A percentile compares a stretch with the other conserved stretches of the same genome.
Evolutionary conservation across 2,797 vertebrate genomes (phyloP).

Genomic region (Trachurus trachurus): DNA sequence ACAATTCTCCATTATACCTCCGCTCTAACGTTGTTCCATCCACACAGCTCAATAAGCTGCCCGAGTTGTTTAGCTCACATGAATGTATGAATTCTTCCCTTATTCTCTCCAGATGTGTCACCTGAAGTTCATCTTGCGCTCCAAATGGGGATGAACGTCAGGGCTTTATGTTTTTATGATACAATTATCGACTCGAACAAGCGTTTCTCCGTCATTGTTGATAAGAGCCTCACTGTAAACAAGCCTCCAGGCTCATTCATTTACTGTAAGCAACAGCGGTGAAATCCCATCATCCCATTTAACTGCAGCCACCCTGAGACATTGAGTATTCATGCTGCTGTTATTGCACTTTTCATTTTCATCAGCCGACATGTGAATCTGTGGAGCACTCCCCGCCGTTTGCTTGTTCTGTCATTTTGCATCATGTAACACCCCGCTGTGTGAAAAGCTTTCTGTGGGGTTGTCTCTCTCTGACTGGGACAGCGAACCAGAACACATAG

Average conservation of each 20-base stretch:
- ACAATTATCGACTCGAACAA: constrained; percentile 22
- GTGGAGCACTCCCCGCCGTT: neutral
- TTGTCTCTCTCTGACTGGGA: constrained; percentile 4
- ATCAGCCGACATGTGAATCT: neutral
- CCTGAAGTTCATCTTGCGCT: neutral
- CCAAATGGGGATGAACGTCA: neutral
- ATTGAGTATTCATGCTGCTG: constrained; percentile 4
- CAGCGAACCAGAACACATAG: constrained; percentile 24
- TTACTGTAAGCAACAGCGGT: constrained; percentile 25
- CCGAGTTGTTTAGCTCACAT: constrained; percentile 10
- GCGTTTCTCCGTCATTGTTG: neutral
- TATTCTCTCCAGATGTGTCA: constrained; percentile 7
- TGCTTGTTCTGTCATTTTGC: neutral
- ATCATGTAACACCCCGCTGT: constrained; percentile 5
- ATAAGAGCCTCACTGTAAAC: constrained; percentile 12
- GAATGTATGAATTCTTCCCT: constrained; percentile 9
- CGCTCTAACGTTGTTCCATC: constrained; percentile 27
- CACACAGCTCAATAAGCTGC: constrained; percentile 40
- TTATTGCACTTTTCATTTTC: neutral
- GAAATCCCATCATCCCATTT: constrained; percentile 6
- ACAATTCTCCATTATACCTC: neutral
- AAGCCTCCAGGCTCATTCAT: neutral
- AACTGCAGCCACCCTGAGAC: neutral
- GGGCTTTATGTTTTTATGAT: constrained; percentile 6
- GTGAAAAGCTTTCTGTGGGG: constrained; percentile 2